These are phyloP conservation scores for Bungarus multicinctus DNA, from an alignment of 2,113 vertebrate species.

Conservation along the genomic window DNA sequence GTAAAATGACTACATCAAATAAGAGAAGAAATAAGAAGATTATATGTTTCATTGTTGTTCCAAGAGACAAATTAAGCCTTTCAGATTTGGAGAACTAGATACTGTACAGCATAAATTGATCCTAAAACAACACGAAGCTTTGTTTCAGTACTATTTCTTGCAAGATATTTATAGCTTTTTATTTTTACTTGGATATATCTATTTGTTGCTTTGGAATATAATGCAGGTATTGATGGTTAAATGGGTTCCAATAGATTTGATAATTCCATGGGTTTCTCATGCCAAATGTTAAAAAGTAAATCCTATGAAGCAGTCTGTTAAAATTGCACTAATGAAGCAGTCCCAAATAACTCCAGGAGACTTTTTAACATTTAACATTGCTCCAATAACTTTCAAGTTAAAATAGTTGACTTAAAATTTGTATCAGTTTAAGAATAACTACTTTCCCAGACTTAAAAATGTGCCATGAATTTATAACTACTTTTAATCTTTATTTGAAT, in stretches of 20 bases:
- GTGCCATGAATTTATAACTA: conserved; percentile 24
- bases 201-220: background rate
- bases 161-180: conserved; percentile 21
- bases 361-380: background rate
- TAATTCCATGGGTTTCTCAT: background rate
- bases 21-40: background rate
- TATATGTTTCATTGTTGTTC: background rate
- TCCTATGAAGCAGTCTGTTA: background rate
- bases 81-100: background rate
- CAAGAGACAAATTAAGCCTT: background rate
- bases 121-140: background rate
- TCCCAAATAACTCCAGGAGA: background rate
- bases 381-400: background rate
- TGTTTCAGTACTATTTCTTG: background rate
- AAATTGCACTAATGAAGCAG: background rate
- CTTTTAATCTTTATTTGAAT: conserved; percentile 33
- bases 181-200: background rate
- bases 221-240: conserved; percentile 2
- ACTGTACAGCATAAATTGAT: background rate
- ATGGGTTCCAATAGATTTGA: conserved; percentile 4
- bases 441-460: conserved; percentile 31
- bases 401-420: background rate
- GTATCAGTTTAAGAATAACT: conserved; percentile 28
- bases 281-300: conserved; percentile 1
- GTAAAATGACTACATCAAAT: background rate